phyloP scores from a whole-genome alignment of 2,113 vertebrate genomes.

The Cryptotis parvus region DNA sequence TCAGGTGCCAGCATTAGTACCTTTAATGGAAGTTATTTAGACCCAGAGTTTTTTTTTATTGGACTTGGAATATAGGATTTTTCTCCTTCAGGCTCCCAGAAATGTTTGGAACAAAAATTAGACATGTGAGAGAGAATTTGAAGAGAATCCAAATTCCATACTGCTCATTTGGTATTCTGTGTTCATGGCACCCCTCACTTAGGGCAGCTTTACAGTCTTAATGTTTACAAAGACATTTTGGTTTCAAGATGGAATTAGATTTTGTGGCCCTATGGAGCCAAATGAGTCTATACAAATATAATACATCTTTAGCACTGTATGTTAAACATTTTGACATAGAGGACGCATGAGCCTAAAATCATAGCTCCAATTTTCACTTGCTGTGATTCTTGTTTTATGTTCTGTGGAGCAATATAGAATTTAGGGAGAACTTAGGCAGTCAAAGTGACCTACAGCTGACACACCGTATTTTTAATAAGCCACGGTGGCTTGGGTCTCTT shows the following conservation, averaged over 20 bases:
- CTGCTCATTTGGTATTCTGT: neutral
- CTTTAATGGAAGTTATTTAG: neutral
- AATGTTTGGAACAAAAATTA: neutral
- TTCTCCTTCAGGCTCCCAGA: neutral
- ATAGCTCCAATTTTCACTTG: constrained; percentile 52
- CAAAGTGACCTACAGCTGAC: constrained; percentile 79
- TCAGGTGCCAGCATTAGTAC: neutral
- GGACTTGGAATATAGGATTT: neutral
- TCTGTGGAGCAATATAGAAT: constrained; percentile 58
- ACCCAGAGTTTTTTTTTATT: constrained; percentile 19
- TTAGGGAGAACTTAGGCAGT: constrained; percentile 47
- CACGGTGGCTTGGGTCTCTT: constrained; percentile 80
- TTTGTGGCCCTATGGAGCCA: neutral
- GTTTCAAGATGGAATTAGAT: constrained; percentile 23
- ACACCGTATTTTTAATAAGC: constrained; percentile 80
- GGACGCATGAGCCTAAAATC: neutral
- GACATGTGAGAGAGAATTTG: neutral
- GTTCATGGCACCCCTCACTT: neutral
- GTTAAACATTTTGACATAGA: constrained; percentile 26
- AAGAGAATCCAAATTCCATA: constrained; percentile 1
- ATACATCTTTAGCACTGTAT: constrained; percentile 15
- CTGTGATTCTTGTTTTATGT: constrained; percentile 55
- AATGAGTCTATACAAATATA: neutral
- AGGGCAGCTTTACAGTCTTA: neutral
- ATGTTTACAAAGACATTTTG: constrained; percentile 8